Percentiles rank a stretch among this genome's conserved stretches.
Evolutionary conservation across 2,113 vertebrate species (phyloP).

Genomic region (Acanthisitta chloris): DNA sequence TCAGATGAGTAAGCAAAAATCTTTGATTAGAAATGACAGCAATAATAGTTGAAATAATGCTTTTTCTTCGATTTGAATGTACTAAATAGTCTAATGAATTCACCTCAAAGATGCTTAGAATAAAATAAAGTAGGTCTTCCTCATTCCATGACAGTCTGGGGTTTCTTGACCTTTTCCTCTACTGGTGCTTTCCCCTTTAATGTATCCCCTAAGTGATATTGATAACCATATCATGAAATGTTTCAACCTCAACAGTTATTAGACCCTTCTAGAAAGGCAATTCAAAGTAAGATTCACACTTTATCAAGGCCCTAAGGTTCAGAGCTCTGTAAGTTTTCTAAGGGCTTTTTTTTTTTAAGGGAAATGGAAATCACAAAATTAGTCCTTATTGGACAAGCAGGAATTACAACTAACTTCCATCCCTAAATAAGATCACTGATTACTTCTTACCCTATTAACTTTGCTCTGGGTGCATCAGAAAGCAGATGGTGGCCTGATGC

Average conservation of each 20-base stretch:
- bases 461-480: background rate
- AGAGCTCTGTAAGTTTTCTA: background rate
- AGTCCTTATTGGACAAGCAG: background rate
- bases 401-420: background rate
- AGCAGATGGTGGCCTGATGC: background rate
- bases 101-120: background rate
- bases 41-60: background rate
- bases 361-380: background rate
- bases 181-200: background rate
- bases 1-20: background rate
- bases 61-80: background rate
- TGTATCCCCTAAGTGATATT: background rate
- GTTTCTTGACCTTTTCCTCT: background rate
- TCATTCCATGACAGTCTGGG: background rate
- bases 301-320: background rate
- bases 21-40: background rate
- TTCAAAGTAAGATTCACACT: background rate
- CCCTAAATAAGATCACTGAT: background rate
- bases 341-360: background rate
- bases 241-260: background rate
- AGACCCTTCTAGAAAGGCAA: background rate
- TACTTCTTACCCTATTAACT: background rate
- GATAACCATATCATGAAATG: background rate
- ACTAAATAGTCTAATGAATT: background rate
- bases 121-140: background rate